A percentile compares a stretch with the other conserved stretches of the same genome.
Conservation (phyloP, 2,113 vertebrate genomes). For the Calyptomena viridis region DNA sequence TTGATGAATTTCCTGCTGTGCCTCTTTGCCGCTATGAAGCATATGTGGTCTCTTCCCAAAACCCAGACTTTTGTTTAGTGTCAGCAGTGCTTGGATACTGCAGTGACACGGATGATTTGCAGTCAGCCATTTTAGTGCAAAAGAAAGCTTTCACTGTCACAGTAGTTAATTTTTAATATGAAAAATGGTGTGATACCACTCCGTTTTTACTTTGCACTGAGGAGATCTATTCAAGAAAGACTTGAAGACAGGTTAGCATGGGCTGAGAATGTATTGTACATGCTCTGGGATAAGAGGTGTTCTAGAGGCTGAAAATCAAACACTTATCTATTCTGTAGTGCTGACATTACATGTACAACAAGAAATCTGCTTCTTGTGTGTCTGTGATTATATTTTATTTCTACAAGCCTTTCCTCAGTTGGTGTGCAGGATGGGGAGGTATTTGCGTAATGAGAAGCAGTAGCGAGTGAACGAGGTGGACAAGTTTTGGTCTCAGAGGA, state of each 20-base stretch:
- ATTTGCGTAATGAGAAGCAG: neutral
- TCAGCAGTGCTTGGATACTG: neutral
- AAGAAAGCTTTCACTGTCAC: neutral
- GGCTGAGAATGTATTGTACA: neutral
- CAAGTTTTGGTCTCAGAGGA: neutral
- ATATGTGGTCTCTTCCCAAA: neutral
- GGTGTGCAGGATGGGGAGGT: neutral
- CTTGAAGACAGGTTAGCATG: neutral
- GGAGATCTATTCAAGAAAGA: neutral
- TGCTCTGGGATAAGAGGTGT: neutral
- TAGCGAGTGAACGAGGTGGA: neutral
- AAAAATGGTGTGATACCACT: neutral
- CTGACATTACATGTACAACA: rapidly evolving
- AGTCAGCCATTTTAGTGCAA: neutral
- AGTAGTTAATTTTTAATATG: neutral
- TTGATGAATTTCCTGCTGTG: neutral
- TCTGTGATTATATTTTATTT: neutral
- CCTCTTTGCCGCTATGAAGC: neutral
- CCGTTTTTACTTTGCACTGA: neutral
- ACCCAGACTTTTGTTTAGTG: neutral
- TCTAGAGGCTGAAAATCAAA: neutral
- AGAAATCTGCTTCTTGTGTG: neutral
- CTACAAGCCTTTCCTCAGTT: neutral
- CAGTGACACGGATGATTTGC: neutral
- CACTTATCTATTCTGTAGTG: neutral